Base-by-base conservation (phyloP, 1,140 invertebrate species). In the Chrysoperla carnea region DNA sequence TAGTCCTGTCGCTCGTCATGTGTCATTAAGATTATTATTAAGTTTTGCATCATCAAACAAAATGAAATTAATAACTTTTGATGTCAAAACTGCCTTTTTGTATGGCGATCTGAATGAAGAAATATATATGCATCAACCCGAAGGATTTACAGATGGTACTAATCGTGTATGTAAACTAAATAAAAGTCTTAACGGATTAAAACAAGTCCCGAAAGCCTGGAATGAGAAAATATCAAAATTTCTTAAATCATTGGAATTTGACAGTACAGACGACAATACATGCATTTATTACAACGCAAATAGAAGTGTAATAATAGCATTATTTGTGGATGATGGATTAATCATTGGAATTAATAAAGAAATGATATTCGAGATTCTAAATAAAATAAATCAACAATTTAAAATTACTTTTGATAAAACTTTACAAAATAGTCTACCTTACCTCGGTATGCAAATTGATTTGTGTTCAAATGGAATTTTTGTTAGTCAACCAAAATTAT, bases 291-390 rank as follows among this genome's bases (percentile, higher is more conserved):
- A n/a, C n/a, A n/a, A n/a, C n/a, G n/a, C n/a, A n/a, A n/a, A n/a
- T n/a, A n/a, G n/a, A 37, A 42, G 12, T 27, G 39, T 47, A 14
- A 37, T 47, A 29, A 6, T 54, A 11, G 41, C 40, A n/a, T 27
- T 57, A 1, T 49, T 50, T 43, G 48, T 54, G n/a, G 51, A 52
- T 39, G 52, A 51, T 42, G 44, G 42, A 8, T 15, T 58, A 4
- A 17, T 53, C 0, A 40, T 41, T 1, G 42, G 46, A 9, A 15
- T 8, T 1, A 38, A 37, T 13, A 37, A 45, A 45, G 23, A 23
- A 29, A 41, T 40, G 39, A 37, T 42, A 9, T 36, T 14, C 1
- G 29, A 31, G 6, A 31, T 11, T n/a, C n/a, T n/a, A 11, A 13
- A 37, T 41, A 29, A 36, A 1, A n/a, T 45, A 31, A 9, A 7